These are phyloP conservation scores for Kuschelorhynchus macadamiae DNA, from an alignment of 2,888 invertebrate species.

Conservation along the genomic window DNA sequence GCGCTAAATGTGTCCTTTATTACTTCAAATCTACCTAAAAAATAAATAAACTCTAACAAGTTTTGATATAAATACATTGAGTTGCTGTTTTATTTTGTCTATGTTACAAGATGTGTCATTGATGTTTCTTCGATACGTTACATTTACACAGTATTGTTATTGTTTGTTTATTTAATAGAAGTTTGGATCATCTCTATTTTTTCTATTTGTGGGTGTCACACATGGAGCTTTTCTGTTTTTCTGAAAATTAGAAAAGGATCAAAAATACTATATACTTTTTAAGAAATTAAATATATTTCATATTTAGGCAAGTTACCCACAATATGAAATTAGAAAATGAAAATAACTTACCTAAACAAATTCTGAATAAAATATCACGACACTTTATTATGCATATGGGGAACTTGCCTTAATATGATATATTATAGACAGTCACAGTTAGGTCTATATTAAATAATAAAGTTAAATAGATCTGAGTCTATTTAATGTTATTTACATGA, in stretches of 20 bases:
- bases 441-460: neutral
- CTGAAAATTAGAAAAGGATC: neutral
- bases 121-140: too few relatives aligned
- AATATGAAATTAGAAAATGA: constrained; percentile 17
- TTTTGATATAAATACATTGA: too few relatives aligned
- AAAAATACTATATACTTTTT: constrained; percentile 15
- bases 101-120: constrained; percentile 6
- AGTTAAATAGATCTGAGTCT: too few relatives aligned
- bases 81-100: constrained; percentile 39
- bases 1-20: too few relatives aligned
- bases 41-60: too few relatives aligned
- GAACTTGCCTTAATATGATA: constrained; percentile 48
- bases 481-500: too few relatives aligned
- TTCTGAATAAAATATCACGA: constrained; percentile 11
- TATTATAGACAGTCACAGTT: neutral
- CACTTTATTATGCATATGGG: constrained; percentile 39
- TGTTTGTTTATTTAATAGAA: constrained; percentile 35
- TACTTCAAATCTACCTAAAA: too few relatives aligned
- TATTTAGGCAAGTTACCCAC: constrained; percentile 47
- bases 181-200: constrained; percentile 35
- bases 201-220: constrained; percentile 24
- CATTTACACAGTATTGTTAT: constrained; percentile 35
- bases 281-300: constrained; percentile 15
- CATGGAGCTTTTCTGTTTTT: constrained; percentile 8
- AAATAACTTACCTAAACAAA: constrained; percentile 37